phyloP scores from a whole-genome alignment of 2,113 vertebrate species.

The Sterrhoptilus dennistouni region DNA sequence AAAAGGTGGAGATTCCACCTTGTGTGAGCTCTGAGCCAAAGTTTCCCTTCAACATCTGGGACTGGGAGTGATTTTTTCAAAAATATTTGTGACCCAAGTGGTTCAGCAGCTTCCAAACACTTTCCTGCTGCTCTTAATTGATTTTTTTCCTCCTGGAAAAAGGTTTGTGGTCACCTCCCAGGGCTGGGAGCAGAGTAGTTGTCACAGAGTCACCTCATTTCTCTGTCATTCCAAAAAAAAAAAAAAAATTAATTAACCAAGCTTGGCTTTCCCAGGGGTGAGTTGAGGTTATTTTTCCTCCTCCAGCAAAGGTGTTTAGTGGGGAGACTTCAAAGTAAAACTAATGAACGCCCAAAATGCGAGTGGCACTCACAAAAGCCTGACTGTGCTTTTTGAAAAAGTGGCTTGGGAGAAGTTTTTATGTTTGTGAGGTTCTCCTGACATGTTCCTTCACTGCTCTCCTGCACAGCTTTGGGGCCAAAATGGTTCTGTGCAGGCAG shows the following conservation, averaged over 20 bases:
- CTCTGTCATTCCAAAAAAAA: not conserved
- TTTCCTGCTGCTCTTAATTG: too few relatives aligned
- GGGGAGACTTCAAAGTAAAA: constrained; percentile 28
- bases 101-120: not conserved
- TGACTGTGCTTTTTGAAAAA: not conserved
- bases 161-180: not conserved
- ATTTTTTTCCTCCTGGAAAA: not conserved
- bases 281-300: not conserved
- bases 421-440: not conserved
- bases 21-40: accelerated
- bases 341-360: not conserved
- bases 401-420: not conserved
- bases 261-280: not conserved
- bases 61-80: not conserved
- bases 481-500: not conserved
- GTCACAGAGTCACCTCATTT: not conserved
- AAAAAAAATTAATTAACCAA: not conserved
- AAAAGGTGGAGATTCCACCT: accelerated
- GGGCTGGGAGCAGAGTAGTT: not conserved
- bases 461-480: not conserved
- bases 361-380: not conserved
- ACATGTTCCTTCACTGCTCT: not conserved
- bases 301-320: not conserved
- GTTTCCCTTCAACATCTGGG: not conserved
- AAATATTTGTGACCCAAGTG: not conserved